Base-by-base conservation (phyloP, 1,140 invertebrate species). In the Caerostris darwini region DNA sequence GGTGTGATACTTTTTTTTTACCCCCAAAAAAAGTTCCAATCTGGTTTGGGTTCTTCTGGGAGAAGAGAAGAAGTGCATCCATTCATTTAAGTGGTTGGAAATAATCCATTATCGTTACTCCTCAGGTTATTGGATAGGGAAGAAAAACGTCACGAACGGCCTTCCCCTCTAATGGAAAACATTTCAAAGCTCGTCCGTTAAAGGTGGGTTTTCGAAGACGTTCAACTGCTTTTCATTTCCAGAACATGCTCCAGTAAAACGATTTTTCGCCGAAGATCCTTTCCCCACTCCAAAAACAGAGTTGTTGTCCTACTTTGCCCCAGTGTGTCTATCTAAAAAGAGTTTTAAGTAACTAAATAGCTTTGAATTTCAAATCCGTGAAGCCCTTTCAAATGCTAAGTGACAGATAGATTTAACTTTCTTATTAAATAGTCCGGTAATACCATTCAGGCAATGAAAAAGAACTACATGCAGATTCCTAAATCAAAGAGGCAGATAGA, bases 51-150 rank as follows among this genome's bases (percentile, higher is more conserved):
- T 53, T 53, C 50, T 77, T 77, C 10, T 6, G 61, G 88, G 50
- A 59, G 10, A 58, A 12, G 17, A 3, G 34, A 64, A 90, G 57
- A 71, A 90, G 54, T 57, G 90, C 71, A 61, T 91, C 90, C 58
- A 82, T 91, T 91, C 90, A 59, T 82, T 91, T 91, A 91, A 91
- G 90, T 91, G 77, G 90, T 91, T 91, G 71, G 90, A 91, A 91
- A 91, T 91, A 91, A 91, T 91, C 90, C 90, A 91, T 91, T 91
- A 91, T 82, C 90, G 90, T 91, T 91, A 91, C 90, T 91, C 77
- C 58, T 81, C 57, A 82, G 90, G 71, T 82, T 91, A 91, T 91
- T 91, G 90, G 90, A 91, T 91, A n/a, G 71, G 8, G 58, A 53
- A 82, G 67, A 58, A 57, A 69, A 57, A 90, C 64, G 71, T 91